Evolutionary conservation across 2,888 invertebrate genomes (phyloP).

Genomic region (Plagodis pulveraria): DNA sequence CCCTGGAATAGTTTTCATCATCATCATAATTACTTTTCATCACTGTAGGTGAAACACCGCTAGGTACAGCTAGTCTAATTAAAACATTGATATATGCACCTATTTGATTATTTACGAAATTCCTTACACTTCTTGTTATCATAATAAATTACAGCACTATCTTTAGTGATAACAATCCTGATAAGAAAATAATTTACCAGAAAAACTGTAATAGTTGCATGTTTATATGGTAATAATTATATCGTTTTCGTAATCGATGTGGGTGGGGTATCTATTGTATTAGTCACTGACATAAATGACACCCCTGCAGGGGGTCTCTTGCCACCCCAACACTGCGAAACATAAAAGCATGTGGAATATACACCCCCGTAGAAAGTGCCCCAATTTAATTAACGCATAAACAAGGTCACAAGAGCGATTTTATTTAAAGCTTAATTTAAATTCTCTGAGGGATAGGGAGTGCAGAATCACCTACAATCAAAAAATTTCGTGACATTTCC

Average conservation of each 20-base stretch:
- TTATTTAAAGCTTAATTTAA: too few species aligned
- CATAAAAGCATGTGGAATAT: conserved; percentile 39
- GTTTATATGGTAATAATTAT: neutral
- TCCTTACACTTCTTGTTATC: conserved; percentile 4
- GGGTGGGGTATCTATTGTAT: conserved; percentile 20
- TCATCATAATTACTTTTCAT: too few species aligned
- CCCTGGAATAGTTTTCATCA: too few species aligned
- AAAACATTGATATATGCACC: too few species aligned
- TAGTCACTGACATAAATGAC: conserved; percentile 48
- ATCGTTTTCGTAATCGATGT: neutral
- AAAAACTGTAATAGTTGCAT: neutral
- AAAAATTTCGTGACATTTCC: too few species aligned
- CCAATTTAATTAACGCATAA: conserved; percentile 45
- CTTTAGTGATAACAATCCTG: conserved; percentile 12
- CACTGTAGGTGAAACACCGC: too few species aligned
- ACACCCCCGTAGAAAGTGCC: conserved; percentile 42
- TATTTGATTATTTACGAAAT: neutral
- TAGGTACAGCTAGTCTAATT: too few species aligned
- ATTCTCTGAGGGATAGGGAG: too few species aligned
- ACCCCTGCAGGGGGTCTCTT: conserved; percentile 53
- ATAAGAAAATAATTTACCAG: conserved; percentile 13
- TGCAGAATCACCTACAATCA: too few species aligned
- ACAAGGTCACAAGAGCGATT: conserved; percentile 26
- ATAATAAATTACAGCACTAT: conserved; percentile 16
- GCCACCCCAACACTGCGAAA: conserved; percentile 63